Evolutionary conservation across 2,113 vertebrate genomes (phyloP).

Genomic region (Macheiramphus alcinus): DNA sequence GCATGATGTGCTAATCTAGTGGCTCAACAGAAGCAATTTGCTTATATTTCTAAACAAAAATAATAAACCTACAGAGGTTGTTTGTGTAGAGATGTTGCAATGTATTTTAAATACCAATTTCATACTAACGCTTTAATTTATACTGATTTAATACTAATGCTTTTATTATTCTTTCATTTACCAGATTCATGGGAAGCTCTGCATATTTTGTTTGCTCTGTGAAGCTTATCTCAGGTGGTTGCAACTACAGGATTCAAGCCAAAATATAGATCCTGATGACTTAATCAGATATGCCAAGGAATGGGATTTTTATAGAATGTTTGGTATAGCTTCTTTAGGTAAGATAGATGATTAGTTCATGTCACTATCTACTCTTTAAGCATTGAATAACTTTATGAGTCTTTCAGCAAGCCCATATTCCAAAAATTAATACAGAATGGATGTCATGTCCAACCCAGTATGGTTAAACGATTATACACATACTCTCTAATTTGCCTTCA

Average conservation of each 20-base stretch:
- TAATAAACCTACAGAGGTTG: neutral
- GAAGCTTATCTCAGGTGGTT: constrained; percentile 95
- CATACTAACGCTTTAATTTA: neutral
- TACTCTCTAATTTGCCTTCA: neutral
- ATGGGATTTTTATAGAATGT: constrained; percentile 97
- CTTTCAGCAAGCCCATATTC: neutral
- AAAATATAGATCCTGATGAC: constrained; percentile 85
- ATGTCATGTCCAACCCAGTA: neutral
- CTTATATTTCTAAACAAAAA: neutral
- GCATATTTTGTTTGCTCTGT: constrained; percentile 91
- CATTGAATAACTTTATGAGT: neutral
- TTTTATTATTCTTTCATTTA: constrained; percentile 10
- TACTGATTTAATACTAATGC: neutral
- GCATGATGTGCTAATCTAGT: neutral
- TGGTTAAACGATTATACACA: neutral
- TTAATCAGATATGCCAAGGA: constrained; percentile 96
- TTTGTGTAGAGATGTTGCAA: neutral
- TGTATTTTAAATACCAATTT: neutral
- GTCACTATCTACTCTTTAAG: neutral
- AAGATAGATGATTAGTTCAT: neutral
- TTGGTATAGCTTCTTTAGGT: constrained; percentile 90
- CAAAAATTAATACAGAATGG: neutral
- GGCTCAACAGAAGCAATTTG: neutral
- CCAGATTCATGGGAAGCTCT: constrained; percentile 95
- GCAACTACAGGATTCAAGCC: constrained; percentile 85